phyloP scores from a whole-genome alignment of 2,888 invertebrate genomes.

The Punctoribates punctum region DNA sequence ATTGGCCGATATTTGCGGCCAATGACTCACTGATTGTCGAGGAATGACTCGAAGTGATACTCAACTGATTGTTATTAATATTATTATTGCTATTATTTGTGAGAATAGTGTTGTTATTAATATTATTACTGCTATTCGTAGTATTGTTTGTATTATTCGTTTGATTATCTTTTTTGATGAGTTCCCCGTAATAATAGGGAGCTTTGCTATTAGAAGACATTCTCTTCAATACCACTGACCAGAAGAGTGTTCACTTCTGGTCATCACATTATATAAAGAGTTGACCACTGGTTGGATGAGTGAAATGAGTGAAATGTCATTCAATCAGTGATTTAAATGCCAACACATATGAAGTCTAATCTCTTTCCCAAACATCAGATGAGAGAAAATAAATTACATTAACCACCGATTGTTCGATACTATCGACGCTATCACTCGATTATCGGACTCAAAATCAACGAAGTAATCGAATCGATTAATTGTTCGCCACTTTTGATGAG shows the following conservation, averaged over 20 bases:
- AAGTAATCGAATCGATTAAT: too few species aligned
- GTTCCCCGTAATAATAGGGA: conserved; percentile 49
- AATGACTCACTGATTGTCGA: conserved; percentile 11
- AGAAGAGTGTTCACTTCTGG: too few species aligned
- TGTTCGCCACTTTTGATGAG: too few species aligned
- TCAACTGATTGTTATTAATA: conserved; percentile 24
- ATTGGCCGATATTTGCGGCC: not conserved
- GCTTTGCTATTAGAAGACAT: conserved; percentile 44
- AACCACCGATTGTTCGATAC: conserved; percentile 8
- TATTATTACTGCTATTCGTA: not conserved
- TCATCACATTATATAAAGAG: too few species aligned
- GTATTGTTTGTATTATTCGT: too few species aligned
- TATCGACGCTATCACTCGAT: not conserved
- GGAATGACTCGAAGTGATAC: conserved; percentile 9
- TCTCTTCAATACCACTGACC: too few species aligned
- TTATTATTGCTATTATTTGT: conserved; percentile 25
- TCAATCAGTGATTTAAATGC: not conserved
- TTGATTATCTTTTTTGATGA: conserved; percentile 44
- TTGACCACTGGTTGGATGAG: too few species aligned
- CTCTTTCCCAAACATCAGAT: conserved; percentile 2
- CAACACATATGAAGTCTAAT: not conserved
- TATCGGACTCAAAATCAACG: not conserved
- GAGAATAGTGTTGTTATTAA: not conserved
- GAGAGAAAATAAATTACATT: conserved; percentile 16
- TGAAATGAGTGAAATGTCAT: not conserved